Conservation (phyloP, 2,113 vertebrate species). For the Gadus chalcogrammus region DNA sequence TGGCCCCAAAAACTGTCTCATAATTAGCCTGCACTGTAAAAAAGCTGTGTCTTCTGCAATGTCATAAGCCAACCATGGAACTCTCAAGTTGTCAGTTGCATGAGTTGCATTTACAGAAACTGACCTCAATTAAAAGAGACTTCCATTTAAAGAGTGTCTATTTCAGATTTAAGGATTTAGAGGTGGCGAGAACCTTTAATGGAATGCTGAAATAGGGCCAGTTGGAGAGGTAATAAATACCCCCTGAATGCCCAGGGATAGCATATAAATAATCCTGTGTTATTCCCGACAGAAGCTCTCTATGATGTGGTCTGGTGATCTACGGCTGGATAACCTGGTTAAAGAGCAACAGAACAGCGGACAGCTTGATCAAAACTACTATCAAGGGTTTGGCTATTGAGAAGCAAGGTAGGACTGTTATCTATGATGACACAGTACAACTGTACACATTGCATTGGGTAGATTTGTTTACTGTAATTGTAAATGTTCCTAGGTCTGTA, state of each 20-base stretch:
- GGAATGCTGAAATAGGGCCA: conserved; percentile 72
- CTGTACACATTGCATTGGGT: not conserved
- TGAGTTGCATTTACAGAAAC: conserved; percentile 64
- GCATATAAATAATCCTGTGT: conserved; percentile 66
- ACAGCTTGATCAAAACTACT: conserved; percentile 62
- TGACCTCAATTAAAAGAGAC: conserved; percentile 76
- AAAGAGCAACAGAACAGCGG: conserved; percentile 61
- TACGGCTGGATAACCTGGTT: conserved; percentile 53
- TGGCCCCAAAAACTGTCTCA: conserved; percentile 19
- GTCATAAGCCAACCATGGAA: conserved; percentile 43
- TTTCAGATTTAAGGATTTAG: conserved; percentile 68
- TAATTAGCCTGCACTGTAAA: conserved; percentile 48
- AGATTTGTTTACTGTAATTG: not conserved
- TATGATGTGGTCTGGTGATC: conserved; percentile 52
- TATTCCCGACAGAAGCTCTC: conserved; percentile 68
- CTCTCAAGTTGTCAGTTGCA: conserved; percentile 52
- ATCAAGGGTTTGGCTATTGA: conserved; percentile 38
- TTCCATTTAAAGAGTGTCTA: conserved; percentile 65
- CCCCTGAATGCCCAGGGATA: conserved; percentile 63
- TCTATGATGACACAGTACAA: not conserved
- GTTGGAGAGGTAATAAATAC: conserved; percentile 68
- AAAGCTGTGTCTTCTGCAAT: conserved; percentile 38
- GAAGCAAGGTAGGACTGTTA: not conserved
- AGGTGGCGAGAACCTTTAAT: conserved; percentile 63
- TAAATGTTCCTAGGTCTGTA: not conserved